A percentile compares a stretch with the other conserved stretches of the same genome.
phyloP scores from a whole-genome alignment of 2,113 vertebrate species.

The Collichthys lucidus region DNA sequence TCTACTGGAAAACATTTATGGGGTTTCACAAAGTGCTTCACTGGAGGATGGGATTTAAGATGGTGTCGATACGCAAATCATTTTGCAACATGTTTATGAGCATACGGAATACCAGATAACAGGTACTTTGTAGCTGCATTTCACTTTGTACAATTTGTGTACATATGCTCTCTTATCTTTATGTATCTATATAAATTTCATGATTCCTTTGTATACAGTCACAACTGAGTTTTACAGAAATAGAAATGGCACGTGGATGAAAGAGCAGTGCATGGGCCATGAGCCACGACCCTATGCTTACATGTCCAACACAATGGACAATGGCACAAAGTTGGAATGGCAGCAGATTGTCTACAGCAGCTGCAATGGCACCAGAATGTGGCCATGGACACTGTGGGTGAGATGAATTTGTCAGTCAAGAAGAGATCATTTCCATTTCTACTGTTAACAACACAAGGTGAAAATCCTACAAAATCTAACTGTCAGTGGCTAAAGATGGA shows the following conservation, averaged over 20 bases:
- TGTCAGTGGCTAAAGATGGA: not conserved
- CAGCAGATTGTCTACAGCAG: not conserved
- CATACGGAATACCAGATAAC: not conserved
- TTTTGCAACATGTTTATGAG: not conserved
- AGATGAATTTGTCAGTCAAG: not conserved
- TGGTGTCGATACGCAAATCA: not conserved
- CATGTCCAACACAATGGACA: not conserved
- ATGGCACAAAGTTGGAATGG: not conserved
- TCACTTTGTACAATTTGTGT: not conserved
- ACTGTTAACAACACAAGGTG: rapidly evolving
- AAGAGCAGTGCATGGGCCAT: not conserved
- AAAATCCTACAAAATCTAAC: not conserved
- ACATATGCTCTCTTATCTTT: too few relatives aligned
- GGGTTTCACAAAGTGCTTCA: not conserved
- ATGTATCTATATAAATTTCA: not conserved
- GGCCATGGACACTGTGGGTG: not conserved
- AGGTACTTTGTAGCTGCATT: not conserved
- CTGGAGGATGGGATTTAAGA: not conserved
- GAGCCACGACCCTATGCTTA: not conserved
- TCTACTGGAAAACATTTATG: not conserved
- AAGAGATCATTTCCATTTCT: not conserved
- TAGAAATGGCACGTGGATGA: too few relatives aligned
- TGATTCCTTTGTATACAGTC: not conserved
- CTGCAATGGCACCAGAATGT: too few relatives aligned
- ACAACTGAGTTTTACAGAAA: not conserved